Evolutionary conservation across 2,888 invertebrate genomes (phyloP).

Genomic region (Cerastis rubricosa): DNA sequence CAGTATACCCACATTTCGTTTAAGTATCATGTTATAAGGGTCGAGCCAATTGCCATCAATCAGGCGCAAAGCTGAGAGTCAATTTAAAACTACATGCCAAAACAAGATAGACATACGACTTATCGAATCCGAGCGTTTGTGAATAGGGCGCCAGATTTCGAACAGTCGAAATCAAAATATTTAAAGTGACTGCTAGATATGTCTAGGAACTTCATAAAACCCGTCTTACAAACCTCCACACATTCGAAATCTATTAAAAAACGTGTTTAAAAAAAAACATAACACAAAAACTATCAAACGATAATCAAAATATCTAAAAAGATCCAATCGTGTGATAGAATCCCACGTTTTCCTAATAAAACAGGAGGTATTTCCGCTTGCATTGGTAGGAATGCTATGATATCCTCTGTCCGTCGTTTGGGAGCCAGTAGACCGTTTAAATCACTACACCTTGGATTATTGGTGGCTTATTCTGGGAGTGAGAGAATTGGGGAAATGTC

Average conservation of each 20-base stretch:
- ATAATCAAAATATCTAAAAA: conserved; percentile 47
- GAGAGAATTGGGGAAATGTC: conserved; percentile 5
- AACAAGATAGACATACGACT: too few species aligned
- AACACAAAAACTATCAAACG: conserved; percentile 19
- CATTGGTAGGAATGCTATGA: conserved; percentile 79
- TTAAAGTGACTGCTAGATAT: not conserved
- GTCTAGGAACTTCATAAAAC: not conserved
- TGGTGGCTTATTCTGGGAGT: conserved; percentile 43
- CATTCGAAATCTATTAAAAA: not conserved
- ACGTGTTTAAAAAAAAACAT: not conserved
- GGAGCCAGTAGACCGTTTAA: conserved; percentile 79
- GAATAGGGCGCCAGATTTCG: too few species aligned
- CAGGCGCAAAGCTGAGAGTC: too few species aligned
- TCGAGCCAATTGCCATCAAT: too few species aligned
- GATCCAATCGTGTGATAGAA: conserved; percentile 50
- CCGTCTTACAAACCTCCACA: not conserved
- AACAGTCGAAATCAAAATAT: too few species aligned
- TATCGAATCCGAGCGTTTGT: too few species aligned
- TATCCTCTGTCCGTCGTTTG: conserved; percentile 77
- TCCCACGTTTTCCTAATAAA: conserved; percentile 55
- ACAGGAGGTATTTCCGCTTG: conserved; percentile 78
- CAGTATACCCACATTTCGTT: too few species aligned
- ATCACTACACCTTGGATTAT: conserved; percentile 80
- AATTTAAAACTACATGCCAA: too few species aligned
- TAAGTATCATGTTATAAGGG: too few species aligned